Evolutionary conservation across 2,888 invertebrate genomes (phyloP).

Genomic region (Pherbina coryleti): DNA sequence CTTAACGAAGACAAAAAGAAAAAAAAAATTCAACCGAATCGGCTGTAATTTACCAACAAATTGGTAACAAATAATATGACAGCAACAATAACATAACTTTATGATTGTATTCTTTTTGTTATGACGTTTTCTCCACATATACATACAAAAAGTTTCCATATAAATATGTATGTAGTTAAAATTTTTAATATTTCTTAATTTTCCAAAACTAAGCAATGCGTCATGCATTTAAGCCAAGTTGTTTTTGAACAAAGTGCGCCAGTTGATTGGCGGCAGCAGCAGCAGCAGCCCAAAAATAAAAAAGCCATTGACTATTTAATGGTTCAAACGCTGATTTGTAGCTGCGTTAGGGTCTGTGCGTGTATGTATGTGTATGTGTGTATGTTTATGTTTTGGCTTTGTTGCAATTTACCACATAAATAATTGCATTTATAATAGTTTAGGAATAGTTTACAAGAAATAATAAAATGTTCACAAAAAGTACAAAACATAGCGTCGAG

Average conservation of each 20-base stretch:
- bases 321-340: not conserved
- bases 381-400: not conserved
- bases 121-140: not conserved
- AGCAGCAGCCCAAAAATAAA: not conserved
- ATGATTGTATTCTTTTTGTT: no score
- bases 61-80: not conserved
- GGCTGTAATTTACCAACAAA: not conserved
- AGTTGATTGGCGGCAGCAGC: not conserved
- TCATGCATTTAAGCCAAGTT: not conserved
- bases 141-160: not conserved
- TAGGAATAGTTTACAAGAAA: not conserved
- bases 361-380: not conserved
- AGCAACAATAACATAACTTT: not conserved
- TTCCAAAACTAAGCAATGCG: not conserved
- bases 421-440: conserved; percentile 1
- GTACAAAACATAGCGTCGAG: not conserved
- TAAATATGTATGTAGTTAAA: not conserved
- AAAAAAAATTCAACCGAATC: not conserved
- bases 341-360: not conserved
- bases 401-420: conserved; percentile 1
- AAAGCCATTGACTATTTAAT: conserved; percentile 3
- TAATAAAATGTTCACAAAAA: not conserved
- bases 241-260: not conserved
- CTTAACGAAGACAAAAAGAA: not conserved
- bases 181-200: not conserved